Conservation (phyloP, 2,797 vertebrate genomes). For the Chrysocyon brachyurus region DNA sequence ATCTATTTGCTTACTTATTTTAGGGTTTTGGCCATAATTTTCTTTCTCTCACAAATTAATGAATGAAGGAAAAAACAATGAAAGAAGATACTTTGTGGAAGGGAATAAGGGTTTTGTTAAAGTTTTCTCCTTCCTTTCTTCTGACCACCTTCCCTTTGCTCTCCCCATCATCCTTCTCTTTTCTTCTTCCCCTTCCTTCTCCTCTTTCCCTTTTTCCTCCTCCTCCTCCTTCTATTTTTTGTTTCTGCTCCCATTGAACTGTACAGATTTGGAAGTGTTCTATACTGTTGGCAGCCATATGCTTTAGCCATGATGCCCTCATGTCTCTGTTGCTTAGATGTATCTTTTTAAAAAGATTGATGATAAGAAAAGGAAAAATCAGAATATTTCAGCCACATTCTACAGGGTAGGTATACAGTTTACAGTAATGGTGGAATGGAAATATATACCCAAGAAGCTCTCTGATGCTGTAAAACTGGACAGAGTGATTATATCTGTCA, state of each 20-base stretch:
- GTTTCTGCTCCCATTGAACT: background rate
- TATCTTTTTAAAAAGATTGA: background rate
- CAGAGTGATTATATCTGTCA: background rate
- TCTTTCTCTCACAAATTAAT: slow-evolving; percentile 7
- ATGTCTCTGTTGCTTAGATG: slow-evolving; percentile 5
- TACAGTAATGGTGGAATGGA: background rate
- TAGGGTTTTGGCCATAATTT: background rate
- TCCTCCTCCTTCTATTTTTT: background rate
- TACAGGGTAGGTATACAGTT: too few relatives aligned
- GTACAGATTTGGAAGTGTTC: background rate
- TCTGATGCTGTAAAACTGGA: background rate
- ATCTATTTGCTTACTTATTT: background rate
- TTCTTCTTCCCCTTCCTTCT: background rate
- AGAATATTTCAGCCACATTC: background rate
- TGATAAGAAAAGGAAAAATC: background rate
- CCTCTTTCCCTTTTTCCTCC: background rate
- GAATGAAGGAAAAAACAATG: slow-evolving; percentile 8
- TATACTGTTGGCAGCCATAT: background rate
- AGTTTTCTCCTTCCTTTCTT: background rate
- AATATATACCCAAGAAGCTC: background rate
- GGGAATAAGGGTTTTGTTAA: background rate
- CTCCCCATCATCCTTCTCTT: background rate
- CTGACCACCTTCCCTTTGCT: rapidly evolving
- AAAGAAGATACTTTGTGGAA: slow-evolving; percentile 37
- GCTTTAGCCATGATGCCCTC: background rate